Conservation (phyloP, 1,140 invertebrate species). For the Calycopis cecrops region DNA sequence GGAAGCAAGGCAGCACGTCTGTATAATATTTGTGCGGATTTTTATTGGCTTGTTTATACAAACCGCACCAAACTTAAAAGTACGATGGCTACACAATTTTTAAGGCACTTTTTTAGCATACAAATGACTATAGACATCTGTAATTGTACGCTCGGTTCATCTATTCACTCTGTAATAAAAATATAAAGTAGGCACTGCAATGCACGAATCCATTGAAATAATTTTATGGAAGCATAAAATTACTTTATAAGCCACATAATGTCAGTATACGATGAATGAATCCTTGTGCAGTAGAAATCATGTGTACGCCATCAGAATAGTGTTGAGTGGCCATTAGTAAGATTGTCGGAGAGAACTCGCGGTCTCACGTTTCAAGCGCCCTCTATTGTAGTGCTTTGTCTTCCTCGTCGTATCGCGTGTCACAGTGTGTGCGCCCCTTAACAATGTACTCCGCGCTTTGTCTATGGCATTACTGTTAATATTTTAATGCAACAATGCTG, state of each 20-base stretch:
- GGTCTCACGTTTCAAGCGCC: conserved; percentile 31
- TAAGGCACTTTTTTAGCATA: too few species aligned
- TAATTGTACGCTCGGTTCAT: too few species aligned
- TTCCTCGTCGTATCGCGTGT: conserved; percentile 2
- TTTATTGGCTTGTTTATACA: too few species aligned
- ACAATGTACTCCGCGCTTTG: background rate
- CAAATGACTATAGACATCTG: too few species aligned
- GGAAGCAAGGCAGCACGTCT: too few species aligned
- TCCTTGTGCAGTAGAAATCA: conserved; percentile 6
- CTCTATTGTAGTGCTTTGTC: conserved; percentile 33
- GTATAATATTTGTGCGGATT: too few species aligned
- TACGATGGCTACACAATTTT: too few species aligned
- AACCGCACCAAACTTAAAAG: too few species aligned
- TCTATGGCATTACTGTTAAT: too few species aligned
- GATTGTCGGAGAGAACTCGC: conserved; percentile 20
- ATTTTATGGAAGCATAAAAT: conserved; percentile 3
- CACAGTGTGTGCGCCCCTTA: background rate
- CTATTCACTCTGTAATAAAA: too few species aligned
- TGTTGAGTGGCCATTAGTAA: conserved; percentile 36
- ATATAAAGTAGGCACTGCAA: too few species aligned
- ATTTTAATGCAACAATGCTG: too few species aligned
- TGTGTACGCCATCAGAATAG: conserved; percentile 4
- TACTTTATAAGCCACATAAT: background rate
- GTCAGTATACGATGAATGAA: conserved; percentile 1
- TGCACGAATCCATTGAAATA: background rate